phyloP scores from a whole-genome alignment of 2,113 vertebrate species.

The Cottus gobio region DNA sequence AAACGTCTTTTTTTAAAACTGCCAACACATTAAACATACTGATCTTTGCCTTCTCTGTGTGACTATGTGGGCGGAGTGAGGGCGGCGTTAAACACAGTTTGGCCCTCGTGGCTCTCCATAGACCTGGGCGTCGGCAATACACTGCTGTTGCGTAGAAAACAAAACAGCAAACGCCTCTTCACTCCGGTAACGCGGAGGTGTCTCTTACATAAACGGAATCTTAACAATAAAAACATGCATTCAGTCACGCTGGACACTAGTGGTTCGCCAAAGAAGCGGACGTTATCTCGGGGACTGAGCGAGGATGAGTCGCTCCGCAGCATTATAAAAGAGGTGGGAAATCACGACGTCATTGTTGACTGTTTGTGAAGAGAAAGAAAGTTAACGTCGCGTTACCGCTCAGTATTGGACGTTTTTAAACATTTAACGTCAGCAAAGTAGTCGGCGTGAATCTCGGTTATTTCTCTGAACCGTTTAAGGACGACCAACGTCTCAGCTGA shows the following conservation, averaged over 20 bases:
- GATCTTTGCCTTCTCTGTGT: constrained; percentile 1
- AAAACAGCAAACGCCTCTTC: constrained; percentile 13
- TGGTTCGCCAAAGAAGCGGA: constrained; percentile 77
- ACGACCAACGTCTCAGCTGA: neutral
- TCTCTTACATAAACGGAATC: constrained; percentile 50
- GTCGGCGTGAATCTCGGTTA: too few species aligned
- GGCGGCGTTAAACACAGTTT: constrained; percentile 16
- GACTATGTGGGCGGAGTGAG: constrained; percentile 29
- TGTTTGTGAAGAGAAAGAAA: neutral
- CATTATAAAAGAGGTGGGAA: constrained; percentile 82
- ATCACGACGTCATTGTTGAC: neutral
- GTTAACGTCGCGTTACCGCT: rapidly evolving
- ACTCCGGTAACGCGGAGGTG: constrained; percentile 9
- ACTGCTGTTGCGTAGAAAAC: constrained; percentile 50
- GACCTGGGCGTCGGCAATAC: constrained; percentile 54
- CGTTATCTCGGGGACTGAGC: constrained; percentile 81
- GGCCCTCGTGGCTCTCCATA: constrained; percentile 55
- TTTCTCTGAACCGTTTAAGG: neutral
- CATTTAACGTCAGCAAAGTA: neutral
- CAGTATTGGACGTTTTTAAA: neutral
- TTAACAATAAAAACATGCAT: constrained; percentile 67
- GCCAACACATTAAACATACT: neutral
- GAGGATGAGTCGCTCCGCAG: constrained; percentile 84
- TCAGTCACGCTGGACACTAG: constrained; percentile 75
- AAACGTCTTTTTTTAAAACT: neutral